Evolutionary conservation across 2,113 vertebrate genomes (phyloP).

Genomic region (Myotis davidii): DNA sequence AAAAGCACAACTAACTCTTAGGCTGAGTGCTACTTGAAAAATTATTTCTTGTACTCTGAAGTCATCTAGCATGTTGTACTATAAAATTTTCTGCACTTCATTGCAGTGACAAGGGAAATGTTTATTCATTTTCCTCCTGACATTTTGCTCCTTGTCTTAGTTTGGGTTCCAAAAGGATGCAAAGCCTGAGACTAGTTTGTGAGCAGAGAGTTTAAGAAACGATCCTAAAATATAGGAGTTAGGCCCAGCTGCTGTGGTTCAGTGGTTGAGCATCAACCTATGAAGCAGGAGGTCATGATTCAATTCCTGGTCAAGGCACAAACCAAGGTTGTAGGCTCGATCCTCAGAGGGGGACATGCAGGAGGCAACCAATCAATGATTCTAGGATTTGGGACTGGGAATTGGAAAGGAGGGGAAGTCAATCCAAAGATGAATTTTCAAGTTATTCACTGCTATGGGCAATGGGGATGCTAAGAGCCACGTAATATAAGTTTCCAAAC

Average conservation of each 20-base stretch:
- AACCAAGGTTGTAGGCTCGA: too few species aligned
- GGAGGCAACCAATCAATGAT: too few species aligned
- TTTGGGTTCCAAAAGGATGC: neutral
- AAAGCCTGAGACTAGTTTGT: neutral
- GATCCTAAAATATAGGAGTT: neutral
- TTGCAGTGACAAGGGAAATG: neutral
- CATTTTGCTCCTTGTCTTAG: slow-evolving; percentile 20
- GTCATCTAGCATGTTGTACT: neutral
- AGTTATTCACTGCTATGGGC: neutral
- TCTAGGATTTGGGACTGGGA: neutral
- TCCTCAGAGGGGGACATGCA: too few species aligned
- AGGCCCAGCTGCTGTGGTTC: too few species aligned
- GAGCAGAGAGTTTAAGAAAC: neutral
- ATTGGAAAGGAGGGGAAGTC: neutral
- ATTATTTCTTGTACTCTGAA: neutral
- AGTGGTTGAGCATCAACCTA: too few species aligned
- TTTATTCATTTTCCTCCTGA: neutral
- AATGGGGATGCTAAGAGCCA: neutral
- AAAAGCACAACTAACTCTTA: slow-evolving; percentile 20
- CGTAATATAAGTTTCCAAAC: neutral
- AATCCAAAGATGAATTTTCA: neutral
- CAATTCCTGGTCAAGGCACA: too few species aligned
- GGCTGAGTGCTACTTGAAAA: neutral
- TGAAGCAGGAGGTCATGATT: too few species aligned
- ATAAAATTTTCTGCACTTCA: neutral